A percentile compares a stretch with the other conserved stretches of the same genome.
phyloP scores from a whole-genome alignment of 2,113 vertebrate species.

The Myodes glareolus region DNA sequence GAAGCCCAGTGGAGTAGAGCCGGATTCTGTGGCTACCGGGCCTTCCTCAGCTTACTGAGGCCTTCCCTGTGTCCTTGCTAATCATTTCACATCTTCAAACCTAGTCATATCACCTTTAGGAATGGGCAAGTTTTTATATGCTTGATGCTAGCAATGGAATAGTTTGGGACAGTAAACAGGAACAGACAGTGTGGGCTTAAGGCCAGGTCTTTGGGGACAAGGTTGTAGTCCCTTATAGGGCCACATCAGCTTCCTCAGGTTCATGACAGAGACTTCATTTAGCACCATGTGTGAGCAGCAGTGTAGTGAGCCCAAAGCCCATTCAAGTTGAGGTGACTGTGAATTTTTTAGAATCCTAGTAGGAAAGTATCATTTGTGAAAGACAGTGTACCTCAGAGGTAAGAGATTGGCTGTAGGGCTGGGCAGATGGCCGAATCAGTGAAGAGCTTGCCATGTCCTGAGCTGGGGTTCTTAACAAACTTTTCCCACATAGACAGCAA shows the following conservation, averaged over 20 bases:
- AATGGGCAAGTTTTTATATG: neutral
- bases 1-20: neutral
- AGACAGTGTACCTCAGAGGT: neutral
- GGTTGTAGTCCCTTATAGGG: neutral
- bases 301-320: neutral
- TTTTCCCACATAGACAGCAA: neutral
- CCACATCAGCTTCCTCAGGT: neutral
- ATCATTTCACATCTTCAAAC: neutral
- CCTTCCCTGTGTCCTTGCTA: neutral
- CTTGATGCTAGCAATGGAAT: neutral
- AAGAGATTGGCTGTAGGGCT: neutral
- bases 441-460: neutral
- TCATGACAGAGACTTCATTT: neutral
- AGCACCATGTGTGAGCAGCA: neutral
- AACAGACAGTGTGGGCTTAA: neutral
- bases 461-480: neutral
- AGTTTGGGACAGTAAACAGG: neutral
- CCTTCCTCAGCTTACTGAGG: neutral
- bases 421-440: no score
- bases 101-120: neutral
- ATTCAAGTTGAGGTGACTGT: neutral
- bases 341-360: neutral
- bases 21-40: neutral
- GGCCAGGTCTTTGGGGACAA: neutral
- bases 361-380: neutral